Conservation (phyloP, 1,140 invertebrate genomes). For the Fopius arisanus region DNA sequence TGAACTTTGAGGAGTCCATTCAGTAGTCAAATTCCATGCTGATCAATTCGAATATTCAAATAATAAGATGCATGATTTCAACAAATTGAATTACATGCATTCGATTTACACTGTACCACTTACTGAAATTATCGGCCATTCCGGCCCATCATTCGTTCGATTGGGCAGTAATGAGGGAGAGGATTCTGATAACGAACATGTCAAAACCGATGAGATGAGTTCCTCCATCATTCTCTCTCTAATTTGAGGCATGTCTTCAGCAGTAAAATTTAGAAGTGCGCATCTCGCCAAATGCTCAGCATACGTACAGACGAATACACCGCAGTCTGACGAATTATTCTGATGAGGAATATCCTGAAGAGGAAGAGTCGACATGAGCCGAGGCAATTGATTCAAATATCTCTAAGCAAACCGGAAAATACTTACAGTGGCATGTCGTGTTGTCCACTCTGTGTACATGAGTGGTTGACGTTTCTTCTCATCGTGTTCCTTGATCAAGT, state of each 20-base stretch:
- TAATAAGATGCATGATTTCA: no score
- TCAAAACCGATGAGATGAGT: not conserved
- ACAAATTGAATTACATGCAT: no score
- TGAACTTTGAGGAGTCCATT: no score
- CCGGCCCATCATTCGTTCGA: not conserved
- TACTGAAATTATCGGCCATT: no score
- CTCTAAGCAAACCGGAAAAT: not conserved
- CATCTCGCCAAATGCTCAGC: not conserved
- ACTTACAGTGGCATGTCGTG: not conserved
- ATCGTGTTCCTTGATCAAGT: no score
- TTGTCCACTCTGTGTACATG: no score
- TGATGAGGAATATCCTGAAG: not conserved
- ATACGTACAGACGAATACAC: not conserved
- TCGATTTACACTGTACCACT: no score
- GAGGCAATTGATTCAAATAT: not conserved
- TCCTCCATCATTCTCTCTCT: not conserved
- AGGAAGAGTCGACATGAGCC: no score
- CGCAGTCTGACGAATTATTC: not conserved
- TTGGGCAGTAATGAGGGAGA: not conserved
- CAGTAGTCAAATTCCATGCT: no score
- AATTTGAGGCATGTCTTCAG: not conserved
- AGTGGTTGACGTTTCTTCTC: no score
- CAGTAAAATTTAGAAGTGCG: not conserved
- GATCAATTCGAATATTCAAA: no score
- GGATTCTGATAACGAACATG: not conserved